Conservation (phyloP, 35 echinoderm and acorn worm species). For the Heliocidaris tuberculata region DNA sequence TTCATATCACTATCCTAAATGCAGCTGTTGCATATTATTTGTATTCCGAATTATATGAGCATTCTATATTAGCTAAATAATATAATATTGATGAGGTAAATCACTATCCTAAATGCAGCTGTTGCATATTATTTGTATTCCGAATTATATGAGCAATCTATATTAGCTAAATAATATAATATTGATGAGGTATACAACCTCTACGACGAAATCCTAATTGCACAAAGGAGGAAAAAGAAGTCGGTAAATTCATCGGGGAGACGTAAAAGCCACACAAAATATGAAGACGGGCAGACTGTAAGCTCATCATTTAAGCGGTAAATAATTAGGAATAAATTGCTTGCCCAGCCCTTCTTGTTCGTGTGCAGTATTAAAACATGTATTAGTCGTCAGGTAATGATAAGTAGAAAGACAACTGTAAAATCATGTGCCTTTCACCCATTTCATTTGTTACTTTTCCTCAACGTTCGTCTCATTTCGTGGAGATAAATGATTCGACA, state of each 20-base stretch:
- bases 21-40: too few species aligned
- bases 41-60: too few species aligned
- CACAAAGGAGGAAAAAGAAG: neutral
- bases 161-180: too few species aligned
- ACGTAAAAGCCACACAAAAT: too few species aligned
- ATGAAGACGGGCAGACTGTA: neutral
- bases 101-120: too few species aligned
- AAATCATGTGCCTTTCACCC: neutral
- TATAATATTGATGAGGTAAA: too few species aligned
- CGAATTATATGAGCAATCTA: too few species aligned
- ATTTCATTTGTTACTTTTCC: neutral
- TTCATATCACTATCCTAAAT: too few species aligned
- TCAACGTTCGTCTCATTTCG: neutral
- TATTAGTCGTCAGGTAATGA: neutral
- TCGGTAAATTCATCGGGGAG: neutral
- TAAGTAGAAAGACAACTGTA: neutral
- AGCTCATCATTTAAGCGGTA: neutral
- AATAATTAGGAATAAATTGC: conserved; percentile 6
- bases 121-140: too few species aligned
- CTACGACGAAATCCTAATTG: neutral
- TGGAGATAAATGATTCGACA: neutral
- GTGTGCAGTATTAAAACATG: neutral
- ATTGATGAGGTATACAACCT: too few species aligned
- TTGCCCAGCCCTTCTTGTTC: neutral
- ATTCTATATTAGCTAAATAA: too few species aligned